A percentile compares a stretch with the other conserved stretches of the same genome.
Conservation (phyloP, 2,113 vertebrate genomes). For the Ictalurus punctatus region DNA sequence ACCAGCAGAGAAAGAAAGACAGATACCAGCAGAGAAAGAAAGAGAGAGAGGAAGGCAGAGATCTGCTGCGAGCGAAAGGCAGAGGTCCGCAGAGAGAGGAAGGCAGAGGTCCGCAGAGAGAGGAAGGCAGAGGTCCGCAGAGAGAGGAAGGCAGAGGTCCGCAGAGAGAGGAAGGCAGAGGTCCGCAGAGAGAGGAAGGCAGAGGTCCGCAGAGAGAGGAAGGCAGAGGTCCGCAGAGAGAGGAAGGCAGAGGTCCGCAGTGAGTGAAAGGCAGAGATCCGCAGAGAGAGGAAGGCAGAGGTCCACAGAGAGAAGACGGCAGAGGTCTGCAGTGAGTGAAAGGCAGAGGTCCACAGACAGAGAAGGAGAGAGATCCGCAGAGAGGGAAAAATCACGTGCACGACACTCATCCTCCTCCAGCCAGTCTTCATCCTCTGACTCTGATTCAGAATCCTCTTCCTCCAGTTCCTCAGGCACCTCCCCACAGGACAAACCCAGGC, state of each 20-base stretch:
- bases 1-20: not conserved
- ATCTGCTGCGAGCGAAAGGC: not conserved
- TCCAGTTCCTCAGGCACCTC: slow-evolving; percentile 63
- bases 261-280: not conserved
- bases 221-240: not conserved
- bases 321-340: not conserved
- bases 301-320: not conserved
- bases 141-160: not conserved
- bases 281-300: not conserved
- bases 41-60: no score
- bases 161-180: not conserved
- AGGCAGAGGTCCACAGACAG: not conserved
- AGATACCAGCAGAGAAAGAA: not conserved
- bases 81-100: not conserved
- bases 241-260: not conserved
- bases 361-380: not conserved
- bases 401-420: slow-evolving; percentile 46
- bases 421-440: slow-evolving; percentile 70
- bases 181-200: not conserved
- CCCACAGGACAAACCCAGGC: slow-evolving; percentile 55
- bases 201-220: not conserved
- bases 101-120: not conserved
- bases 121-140: not conserved
- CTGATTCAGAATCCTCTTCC: slow-evolving; percentile 72
- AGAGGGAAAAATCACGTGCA: slow-evolving; percentile 24